phyloP scores from a whole-genome alignment of 2,797 vertebrate genomes.

The Crocidura indochinensis region DNA sequence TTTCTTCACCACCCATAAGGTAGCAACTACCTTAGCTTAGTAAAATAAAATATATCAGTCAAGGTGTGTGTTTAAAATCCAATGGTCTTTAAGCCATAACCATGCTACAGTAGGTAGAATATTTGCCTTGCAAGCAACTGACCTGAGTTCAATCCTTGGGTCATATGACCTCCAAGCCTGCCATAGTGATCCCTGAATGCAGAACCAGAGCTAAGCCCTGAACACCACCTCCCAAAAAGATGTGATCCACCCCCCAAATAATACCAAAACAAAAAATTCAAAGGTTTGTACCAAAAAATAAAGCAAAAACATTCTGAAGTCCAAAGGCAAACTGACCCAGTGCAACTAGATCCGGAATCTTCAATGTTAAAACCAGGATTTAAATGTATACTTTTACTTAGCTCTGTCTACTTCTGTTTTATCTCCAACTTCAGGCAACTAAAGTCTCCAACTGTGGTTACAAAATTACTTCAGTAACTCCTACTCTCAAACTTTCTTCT shows the following conservation, averaged over 20 bases:
- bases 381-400: neutral
- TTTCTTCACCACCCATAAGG: neutral
- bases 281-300: neutral
- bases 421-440: neutral
- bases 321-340: neutral
- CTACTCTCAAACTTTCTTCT: neutral
- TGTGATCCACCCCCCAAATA: too few relatives aligned
- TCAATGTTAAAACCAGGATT: neutral
- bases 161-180: too few relatives aligned
- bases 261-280: neutral
- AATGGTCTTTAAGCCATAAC: neutral
- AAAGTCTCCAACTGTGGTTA: neutral
- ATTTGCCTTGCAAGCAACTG: too few relatives aligned
- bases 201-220: too few relatives aligned
- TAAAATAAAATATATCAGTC: neutral
- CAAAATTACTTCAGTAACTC: neutral
- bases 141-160: too few relatives aligned
- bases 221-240: too few relatives aligned
- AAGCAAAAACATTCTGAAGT: conserved; percentile 14
- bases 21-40: conserved; percentile 23
- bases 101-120: too few relatives aligned
- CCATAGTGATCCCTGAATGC: too few relatives aligned
- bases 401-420: neutral
- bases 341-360: neutral
- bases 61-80: neutral